Evolutionary conservation across 2,797 vertebrate species (phyloP).

Genomic region (Pipistrellus pygmaeus): DNA sequence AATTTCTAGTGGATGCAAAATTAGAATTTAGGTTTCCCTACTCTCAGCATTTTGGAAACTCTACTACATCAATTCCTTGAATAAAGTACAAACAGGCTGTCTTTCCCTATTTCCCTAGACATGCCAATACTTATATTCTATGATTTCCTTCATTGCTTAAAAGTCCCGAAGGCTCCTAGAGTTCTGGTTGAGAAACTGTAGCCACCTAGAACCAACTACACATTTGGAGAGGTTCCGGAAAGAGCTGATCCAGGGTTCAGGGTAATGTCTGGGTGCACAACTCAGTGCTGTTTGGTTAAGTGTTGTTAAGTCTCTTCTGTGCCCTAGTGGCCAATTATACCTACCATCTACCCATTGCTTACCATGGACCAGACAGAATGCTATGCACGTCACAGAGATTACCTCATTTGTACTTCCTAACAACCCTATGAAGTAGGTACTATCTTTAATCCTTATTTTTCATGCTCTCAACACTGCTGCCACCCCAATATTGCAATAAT

Average conservation of each 20-base stretch:
- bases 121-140: not conserved
- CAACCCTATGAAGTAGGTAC: not conserved
- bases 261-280: not conserved
- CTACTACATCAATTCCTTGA: slow-evolving; percentile 14
- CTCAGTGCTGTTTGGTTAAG: not conserved
- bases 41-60: not conserved
- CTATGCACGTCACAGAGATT: not conserved
- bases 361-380: not conserved
- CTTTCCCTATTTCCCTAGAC: not conserved
- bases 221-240: not conserved
- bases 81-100: not conserved
- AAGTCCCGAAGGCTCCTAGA: not conserved
- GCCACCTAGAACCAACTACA: not conserved
- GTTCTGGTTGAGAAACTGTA: not conserved
- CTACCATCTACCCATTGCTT: not conserved
- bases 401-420: not conserved
- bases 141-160: not conserved
- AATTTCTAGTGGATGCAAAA: not conserved
- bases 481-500: not conserved
- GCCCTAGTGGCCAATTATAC: not conserved
- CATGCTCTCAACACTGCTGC: not conserved
- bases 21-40: not conserved
- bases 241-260: not conserved
- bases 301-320: not conserved
- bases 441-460: slow-evolving; percentile 44